These are phyloP conservation scores for Florisuga fusca DNA, from an alignment of 2,797 vertebrate genomes.

Conservation along the genomic window DNA sequence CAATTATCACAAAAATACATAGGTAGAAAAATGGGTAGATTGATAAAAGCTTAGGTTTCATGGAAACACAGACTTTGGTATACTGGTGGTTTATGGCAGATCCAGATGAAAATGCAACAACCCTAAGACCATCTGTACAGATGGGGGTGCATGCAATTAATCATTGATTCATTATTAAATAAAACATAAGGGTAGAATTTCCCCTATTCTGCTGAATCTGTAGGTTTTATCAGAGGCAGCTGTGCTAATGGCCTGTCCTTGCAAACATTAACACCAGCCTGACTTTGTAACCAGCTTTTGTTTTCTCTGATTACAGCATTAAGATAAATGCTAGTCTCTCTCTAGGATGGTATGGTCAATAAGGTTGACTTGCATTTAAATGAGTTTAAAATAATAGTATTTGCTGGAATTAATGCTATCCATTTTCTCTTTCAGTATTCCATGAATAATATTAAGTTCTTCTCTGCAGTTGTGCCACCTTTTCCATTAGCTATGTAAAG, in stretches of 20 bases:
- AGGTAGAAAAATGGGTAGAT: neutral
- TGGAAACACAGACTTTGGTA: neutral
- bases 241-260: neutral
- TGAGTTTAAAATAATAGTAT: conserved; percentile 50
- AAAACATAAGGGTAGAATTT: neutral
- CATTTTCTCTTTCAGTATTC: conserved; percentile 36
- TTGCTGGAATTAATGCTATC: conserved; percentile 40
- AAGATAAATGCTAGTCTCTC: conserved; percentile 27
- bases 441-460: conserved; percentile 46
- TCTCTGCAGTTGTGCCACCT: neutral
- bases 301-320: neutral
- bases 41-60: neutral
- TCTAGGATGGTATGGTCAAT: neutral
- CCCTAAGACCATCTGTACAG: neutral
- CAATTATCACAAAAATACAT: neutral
- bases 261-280: neutral
- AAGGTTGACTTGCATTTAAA: conserved; percentile 56
- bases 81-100: neutral
- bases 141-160: neutral
- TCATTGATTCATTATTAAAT: neutral
- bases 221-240: neutral
- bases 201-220: neutral
- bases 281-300: neutral
- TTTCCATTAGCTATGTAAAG: conserved; percentile 31
- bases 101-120: accelerated